Conservation (phyloP, 2,113 vertebrate species). For the Microcebus jonahi region DNA sequence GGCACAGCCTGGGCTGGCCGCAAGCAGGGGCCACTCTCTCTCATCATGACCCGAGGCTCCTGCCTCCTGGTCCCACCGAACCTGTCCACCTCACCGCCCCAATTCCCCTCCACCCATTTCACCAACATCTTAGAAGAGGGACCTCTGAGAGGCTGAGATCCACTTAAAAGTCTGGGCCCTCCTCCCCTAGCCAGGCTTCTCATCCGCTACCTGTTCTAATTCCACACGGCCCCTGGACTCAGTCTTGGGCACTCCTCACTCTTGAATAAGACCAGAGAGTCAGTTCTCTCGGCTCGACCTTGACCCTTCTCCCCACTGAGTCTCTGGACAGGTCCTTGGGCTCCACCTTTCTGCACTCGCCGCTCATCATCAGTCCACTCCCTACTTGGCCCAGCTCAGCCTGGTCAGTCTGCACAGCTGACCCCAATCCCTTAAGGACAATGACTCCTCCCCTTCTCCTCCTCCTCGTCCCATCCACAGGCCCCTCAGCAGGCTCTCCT, state of each 20-base stretch:
- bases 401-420: not conserved
- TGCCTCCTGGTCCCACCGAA: not conserved
- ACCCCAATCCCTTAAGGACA: too few species aligned
- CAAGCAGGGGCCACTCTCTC: not conserved
- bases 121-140: not conserved
- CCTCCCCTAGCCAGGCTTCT: not conserved
- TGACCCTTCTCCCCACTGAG: not conserved
- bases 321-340: not conserved
- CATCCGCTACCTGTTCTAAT: not conserved
- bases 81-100: not conserved
- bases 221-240: not conserved
- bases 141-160: not conserved
- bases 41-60: not conserved
- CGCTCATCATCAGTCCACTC: not conserved
- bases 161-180: not conserved
- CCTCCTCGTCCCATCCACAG: rapidly evolving
- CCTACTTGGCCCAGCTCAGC: not conserved
- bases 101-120: not conserved
- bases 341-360: not conserved
- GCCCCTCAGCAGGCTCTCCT: not conserved
- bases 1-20: too few species aligned
- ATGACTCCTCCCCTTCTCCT: rapidly evolving
- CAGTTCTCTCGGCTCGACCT: not conserved
- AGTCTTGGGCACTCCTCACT: not conserved
- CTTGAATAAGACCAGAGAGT: not conserved